Evolutionary conservation across 2,888 invertebrate genomes (phyloP), one percentile per base, ranked within the genome.

Genomic region (Sarcophaga rosellei): DNA sequence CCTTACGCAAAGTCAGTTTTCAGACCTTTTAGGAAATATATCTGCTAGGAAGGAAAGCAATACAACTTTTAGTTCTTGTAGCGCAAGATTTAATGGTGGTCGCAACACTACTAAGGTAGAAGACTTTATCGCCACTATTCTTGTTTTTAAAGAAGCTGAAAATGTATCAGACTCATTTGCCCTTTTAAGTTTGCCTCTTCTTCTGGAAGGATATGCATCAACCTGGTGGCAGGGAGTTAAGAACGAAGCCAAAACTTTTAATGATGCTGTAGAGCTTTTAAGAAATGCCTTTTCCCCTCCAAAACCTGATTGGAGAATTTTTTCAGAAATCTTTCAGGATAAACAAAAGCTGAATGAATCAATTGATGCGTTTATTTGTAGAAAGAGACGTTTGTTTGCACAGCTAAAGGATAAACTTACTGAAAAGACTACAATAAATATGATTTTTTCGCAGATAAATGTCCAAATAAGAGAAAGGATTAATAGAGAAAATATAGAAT

Each of bases 221-320:
- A 17, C 70, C 8, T 35, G 57, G 70, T 72, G 70, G 57, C 70
- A 72, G 5, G 70, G 70, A n/a, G 70, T 72, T n/a, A 57, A 59
- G n/a, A 57, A 59, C 35, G 70, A 72, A 72, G 70, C 70, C 4
- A 25, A 17, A 72, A 59, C 25, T 44, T 72, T 72, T 44, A 20
- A 72, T 5, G 61, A 72, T 20, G 72, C n/a, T n/a, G n/a, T n/a
- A n/a, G n/a, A n/a, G n/a, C 72, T 5, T 44, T 72, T 12, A 5
- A 1, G 11, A 15, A 45, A 35, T 35, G 6, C 6, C 35, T 35
- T 35, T 35, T n/a, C 6, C 6, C 35, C 35, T 35, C 6, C 35
- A 35, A 35, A 35, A 35, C 35, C 35, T 35, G 35, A 35, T 35
- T 35, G 35, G 35, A 35, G 35, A 35, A 35, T 35, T 35, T 35